phyloP scores from a whole-genome alignment of 2,888 invertebrate genomes.

The Therioaphis trifolii region DNA sequence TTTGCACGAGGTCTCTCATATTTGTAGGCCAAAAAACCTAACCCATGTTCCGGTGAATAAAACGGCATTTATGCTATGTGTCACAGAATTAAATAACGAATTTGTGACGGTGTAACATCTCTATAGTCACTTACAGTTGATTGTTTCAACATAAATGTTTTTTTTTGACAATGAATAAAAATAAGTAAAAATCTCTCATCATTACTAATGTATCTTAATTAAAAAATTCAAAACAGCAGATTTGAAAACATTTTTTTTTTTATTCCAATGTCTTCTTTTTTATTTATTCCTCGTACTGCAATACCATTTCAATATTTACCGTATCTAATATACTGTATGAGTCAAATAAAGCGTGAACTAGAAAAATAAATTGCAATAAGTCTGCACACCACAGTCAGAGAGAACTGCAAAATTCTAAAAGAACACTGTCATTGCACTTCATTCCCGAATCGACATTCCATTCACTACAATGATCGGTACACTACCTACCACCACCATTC shows the following conservation, averaged over 20 bases:
- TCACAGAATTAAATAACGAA: constrained; percentile 31
- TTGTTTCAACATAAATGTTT: constrained; percentile 10
- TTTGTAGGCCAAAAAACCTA: constrained; percentile 35
- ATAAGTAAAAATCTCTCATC: constrained; percentile 24
- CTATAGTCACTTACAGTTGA: background rate
- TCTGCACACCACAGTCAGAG: constrained; percentile 36
- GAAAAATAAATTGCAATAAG: constrained; percentile 57
- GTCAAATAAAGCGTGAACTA: constrained; percentile 61
- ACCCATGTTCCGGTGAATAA: constrained; percentile 7
- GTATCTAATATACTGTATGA: constrained; percentile 56
- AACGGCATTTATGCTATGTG: constrained; percentile 24
- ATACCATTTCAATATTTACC: constrained; percentile 56
- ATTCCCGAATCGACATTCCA: constrained; percentile 53
- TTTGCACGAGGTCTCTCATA: constrained; percentile 10
- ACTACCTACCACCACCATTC: constrained; percentile 20
- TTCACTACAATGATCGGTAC: constrained; percentile 43
- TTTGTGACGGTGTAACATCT: constrained; percentile 8
- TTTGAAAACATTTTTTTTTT: background rate
- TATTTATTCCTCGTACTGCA: constrained; percentile 42
- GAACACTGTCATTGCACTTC: constrained; percentile 58
- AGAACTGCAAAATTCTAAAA: constrained; percentile 59
- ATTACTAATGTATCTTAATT: constrained; percentile 1
- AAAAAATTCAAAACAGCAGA: background rate
- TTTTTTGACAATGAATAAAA: background rate
- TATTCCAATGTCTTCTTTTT: background rate